Percentiles rank a stretch among this genome's conserved stretches.
Evolutionary conservation across 37 sponge, comb jelly and placozoan species (phyloP).

Genomic region (Theonella swinhoei): DNA sequence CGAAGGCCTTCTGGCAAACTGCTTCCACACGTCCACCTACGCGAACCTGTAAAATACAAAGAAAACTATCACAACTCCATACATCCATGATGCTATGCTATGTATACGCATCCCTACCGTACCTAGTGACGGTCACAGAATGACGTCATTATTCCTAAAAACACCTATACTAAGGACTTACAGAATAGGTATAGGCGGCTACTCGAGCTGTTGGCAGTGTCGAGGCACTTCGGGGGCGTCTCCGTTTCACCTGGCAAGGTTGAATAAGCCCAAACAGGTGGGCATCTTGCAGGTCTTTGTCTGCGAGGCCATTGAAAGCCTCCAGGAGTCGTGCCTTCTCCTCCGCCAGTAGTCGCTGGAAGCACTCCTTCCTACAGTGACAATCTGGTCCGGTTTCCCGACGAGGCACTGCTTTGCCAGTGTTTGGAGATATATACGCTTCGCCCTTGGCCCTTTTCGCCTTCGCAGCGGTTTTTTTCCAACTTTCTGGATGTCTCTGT

Average conservation of each 20-base stretch:
- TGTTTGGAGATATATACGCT: slow-evolving; percentile 10
- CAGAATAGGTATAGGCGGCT: not conserved
- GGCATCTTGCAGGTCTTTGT: slow-evolving; percentile 1
- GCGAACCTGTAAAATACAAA: not conserved
- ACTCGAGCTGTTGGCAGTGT: not conserved
- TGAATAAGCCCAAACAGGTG: slow-evolving; percentile 8
- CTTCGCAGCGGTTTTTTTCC: slow-evolving; percentile 14
- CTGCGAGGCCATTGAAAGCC: not conserved
- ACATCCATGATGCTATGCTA: not conserved
- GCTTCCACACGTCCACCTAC: not conserved
- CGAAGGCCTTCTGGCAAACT: not conserved
- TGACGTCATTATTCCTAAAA: no score
- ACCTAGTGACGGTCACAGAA: no score
- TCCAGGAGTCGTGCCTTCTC: not conserved
- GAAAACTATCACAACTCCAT: not conserved
- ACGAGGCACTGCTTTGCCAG: slow-evolving; percentile 2
- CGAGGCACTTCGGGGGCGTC: not conserved
- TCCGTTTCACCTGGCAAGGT: not conserved
- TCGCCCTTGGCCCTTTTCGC: slow-evolving; percentile 16
- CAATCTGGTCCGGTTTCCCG: not conserved
- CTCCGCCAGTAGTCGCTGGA: not conserved
- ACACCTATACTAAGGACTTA: no score
- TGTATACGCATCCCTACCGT: not conserved
- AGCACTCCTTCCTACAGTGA: not conserved
- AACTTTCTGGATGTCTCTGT: not conserved